Evolutionary conservation across 2,113 vertebrate genomes (phyloP).

Genomic region (Entelurus aequoreus): DNA sequence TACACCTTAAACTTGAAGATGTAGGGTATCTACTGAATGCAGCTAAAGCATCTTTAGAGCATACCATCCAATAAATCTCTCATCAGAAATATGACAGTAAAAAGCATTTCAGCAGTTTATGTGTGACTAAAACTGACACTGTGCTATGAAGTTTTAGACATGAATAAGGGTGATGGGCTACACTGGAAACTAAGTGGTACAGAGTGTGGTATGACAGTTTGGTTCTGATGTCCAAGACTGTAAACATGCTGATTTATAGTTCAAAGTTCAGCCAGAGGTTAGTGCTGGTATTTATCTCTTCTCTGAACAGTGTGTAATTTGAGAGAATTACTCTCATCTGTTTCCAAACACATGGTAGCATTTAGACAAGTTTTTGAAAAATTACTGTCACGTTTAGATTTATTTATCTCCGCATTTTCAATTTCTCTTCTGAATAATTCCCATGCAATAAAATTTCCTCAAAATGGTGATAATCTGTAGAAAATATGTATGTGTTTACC

Average conservation of each 20-base stretch:
- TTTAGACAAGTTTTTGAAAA: constrained; percentile 64
- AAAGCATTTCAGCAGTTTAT: background rate
- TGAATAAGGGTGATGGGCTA: background rate
- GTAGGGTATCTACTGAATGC: no score
- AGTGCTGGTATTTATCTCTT: constrained; percentile 4
- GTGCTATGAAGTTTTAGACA: constrained; percentile 1
- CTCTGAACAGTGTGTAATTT: constrained; percentile 38
- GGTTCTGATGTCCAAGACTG: constrained; percentile 21
- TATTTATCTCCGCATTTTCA: constrained; percentile 54
- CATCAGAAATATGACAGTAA: background rate
- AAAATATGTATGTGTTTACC: constrained; percentile 2
- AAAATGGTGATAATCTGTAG: background rate
- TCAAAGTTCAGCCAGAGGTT: constrained; percentile 48
- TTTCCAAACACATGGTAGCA: constrained; percentile 63
- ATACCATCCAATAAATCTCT: background rate
- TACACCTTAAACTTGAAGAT: no score
- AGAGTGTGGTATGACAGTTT: constrained; percentile 22
- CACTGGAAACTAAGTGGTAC: background rate
- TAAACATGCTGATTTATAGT: constrained; percentile 28
- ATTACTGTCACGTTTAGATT: constrained; percentile 53
- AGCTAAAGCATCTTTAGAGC: background rate
- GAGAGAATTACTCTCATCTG: constrained; percentile 49
- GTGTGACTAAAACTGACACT: background rate
- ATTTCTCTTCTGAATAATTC: constrained; percentile 57
- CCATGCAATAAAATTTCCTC: constrained; percentile 38